phyloP scores from a whole-genome alignment of 1,140 invertebrate species.

The Macrobrachium nipponense region DNA sequence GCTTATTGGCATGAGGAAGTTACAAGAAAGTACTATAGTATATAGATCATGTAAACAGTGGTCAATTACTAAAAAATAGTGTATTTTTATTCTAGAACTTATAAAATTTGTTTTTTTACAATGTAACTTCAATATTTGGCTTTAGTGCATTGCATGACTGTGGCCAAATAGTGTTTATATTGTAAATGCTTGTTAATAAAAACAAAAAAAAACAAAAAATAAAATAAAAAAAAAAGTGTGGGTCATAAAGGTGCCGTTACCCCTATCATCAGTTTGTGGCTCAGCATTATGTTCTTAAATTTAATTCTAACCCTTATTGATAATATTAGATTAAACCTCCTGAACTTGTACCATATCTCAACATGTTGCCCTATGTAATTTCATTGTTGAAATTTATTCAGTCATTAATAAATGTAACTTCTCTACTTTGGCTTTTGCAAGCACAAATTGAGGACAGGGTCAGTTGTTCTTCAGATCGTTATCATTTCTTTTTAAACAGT shows the following conservation, averaged over 20 bases:
- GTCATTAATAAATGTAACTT: neutral
- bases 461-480: slow-evolving; percentile 6
- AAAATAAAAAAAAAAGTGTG: neutral
- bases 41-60: slow-evolving; percentile 20
- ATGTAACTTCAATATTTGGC: slow-evolving; percentile 4
- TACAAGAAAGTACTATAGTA: too few species aligned
- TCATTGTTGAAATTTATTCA: neutral
- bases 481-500: slow-evolving; percentile 26
- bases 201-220: too few species aligned
- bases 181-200: too few species aligned
- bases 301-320: slow-evolving; percentile 3
- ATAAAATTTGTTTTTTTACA: neutral
- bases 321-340: neutral
- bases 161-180: too few species aligned
- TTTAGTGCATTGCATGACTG: too few species aligned
- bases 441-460: slow-evolving; percentile 44
- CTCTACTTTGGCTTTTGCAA: slow-evolving; percentile 22
- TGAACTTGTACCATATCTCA: too few species aligned
- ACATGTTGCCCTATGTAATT: too few species aligned
- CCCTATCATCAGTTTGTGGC: slow-evolving; percentile 37
- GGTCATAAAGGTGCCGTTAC: slow-evolving; percentile 18
- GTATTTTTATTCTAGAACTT: slow-evolving; percentile 3
- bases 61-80: neutral
- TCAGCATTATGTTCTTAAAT: slow-evolving; percentile 16
- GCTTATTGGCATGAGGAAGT: too few species aligned